phyloP scores from a whole-genome alignment of 2,888 invertebrate species.

The Apotomis capreana region DNA sequence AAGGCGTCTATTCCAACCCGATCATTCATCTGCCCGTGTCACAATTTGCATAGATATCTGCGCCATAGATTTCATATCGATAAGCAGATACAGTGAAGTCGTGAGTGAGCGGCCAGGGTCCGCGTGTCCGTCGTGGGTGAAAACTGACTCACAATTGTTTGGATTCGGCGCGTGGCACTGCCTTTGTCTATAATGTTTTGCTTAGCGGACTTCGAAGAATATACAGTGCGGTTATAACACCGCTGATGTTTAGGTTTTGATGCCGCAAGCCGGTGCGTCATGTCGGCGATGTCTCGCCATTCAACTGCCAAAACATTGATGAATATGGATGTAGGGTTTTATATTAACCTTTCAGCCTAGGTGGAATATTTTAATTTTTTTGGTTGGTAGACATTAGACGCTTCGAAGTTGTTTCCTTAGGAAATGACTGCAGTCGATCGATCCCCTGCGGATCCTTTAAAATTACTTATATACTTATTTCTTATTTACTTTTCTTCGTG shows the following conservation, averaged over 20 bases:
- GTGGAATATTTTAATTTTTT: too few relatives aligned
- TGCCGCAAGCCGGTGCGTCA: conserved; percentile 37
- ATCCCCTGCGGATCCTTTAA: too few relatives aligned
- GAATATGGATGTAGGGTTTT: neutral
- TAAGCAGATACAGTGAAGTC: conserved; percentile 31
- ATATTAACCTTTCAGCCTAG: too few relatives aligned
- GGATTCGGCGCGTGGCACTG: conserved; percentile 76
- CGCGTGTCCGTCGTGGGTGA: conserved; percentile 28
- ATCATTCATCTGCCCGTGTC: conserved; percentile 22
- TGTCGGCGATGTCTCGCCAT: conserved; percentile 13
- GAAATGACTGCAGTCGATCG: too few relatives aligned
- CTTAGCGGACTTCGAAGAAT: conserved; percentile 73
- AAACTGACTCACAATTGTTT: conserved; percentile 71
- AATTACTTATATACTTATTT: too few relatives aligned
- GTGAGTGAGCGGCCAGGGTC: conserved; percentile 31
- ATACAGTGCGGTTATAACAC: conserved; percentile 51
- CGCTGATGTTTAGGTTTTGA: conserved; percentile 65
- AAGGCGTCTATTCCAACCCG: conserved; percentile 11
- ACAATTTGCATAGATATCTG: conserved; percentile 32
- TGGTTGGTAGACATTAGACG: too few relatives aligned
- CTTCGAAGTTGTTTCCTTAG: too few relatives aligned
- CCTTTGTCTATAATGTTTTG: conserved; percentile 74
- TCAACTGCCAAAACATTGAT: conserved; percentile 9
- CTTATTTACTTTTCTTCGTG: too few relatives aligned
- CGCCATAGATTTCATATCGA: conserved; percentile 35